Evolutionary conservation across 2,888 invertebrate genomes (phyloP), one percentile per base, ranked within the genome.

Genomic region (Calephelis perditalis): DNA sequence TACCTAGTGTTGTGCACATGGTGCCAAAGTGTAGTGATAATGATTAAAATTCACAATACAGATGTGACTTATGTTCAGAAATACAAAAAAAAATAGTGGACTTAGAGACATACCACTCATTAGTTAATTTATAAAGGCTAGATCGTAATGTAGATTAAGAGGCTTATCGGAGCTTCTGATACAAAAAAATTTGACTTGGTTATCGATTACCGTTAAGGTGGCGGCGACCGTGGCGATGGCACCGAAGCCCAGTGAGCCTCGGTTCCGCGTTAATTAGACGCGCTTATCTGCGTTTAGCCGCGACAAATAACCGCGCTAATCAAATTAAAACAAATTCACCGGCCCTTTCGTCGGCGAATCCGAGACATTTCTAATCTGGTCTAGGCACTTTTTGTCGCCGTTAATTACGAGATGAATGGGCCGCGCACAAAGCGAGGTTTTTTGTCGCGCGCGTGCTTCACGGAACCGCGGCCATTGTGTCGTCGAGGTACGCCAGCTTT

Each of bases 371-470:
- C 78, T 82, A 88, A 84, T 86, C 85, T 82, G 80, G 76, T 81
- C 78, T 77, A 77, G 75, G 70, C 69, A 73, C 82, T 88, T 88
- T 88, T 88, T 88, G 76, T 73, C 67, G 75, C 81, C 83, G 78
- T 86, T 85, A 86, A 89, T 88, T 88, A 86, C 76, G 79, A 70
- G 72, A 78, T 86, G 88, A 89, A 89, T 87, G 81, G 82, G 69
- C 64, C 60, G 62, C 64, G 69, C 60, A 66, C 65, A 66, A 62
- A 67, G 62, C 63, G 68, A 61, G 63, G 57, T 70, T 78, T 78
- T 78, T 79, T 78, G 71, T 76, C 68, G 43, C 71, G 83, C 79
- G 83, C 84, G 84, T 85, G 84, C 81, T 76, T 82, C 86, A 83
- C 82, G 85, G 69, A 69, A 66, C 70, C 69, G 62, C 67, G 65